Base-by-base conservation (phyloP, 2,797 vertebrate species). In the Falco cherrug region DNA sequence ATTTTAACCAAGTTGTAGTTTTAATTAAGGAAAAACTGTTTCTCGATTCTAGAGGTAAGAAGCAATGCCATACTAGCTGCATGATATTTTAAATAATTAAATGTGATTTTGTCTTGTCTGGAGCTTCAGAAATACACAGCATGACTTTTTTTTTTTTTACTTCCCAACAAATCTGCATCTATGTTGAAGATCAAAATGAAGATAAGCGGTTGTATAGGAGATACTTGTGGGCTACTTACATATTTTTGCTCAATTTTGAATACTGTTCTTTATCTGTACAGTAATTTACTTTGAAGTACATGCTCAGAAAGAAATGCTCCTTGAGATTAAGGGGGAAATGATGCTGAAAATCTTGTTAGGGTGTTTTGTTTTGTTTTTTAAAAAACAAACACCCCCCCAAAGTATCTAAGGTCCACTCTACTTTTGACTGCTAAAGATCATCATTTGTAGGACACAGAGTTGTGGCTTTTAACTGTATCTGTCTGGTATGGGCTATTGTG, bases 161-260 rank as follows among this genome's bases (percentile, higher is more conserved):
- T 95, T 97, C 35, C 45, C 80, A 65, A 59, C 26, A 48, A 75
- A 89, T 83, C 51, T 83, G 17, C 64, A 78, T 91, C 19, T n/a
- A 35, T 57, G 60, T 28, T 74, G 75, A 74, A 89, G 90, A 89
- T 92, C 10, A 21, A 92, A 93, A 84, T 61, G 26, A 85, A 77
- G 86, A 87, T 90, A 90, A 82, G 43, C 0, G 16, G 41, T 95
- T 92, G 33, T 75, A 77, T 15, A 60, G 60, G 71, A 90, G 83
- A 94, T 79, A 54, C 39, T 68, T 94, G 80, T 31, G 87, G 89
- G 68, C 69, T 95, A 48, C 75, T 75, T 80, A 54, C 3, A 17
- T 89, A 17, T 89, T 92, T 94, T 92, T 95, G 17, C 25, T 92
- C 17, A 14, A n/a, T 70, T 96, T 93, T 83, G 45, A 80, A 79